Conservation (phyloP, 2,113 vertebrate genomes). For the Phainopepla nitens region DNA sequence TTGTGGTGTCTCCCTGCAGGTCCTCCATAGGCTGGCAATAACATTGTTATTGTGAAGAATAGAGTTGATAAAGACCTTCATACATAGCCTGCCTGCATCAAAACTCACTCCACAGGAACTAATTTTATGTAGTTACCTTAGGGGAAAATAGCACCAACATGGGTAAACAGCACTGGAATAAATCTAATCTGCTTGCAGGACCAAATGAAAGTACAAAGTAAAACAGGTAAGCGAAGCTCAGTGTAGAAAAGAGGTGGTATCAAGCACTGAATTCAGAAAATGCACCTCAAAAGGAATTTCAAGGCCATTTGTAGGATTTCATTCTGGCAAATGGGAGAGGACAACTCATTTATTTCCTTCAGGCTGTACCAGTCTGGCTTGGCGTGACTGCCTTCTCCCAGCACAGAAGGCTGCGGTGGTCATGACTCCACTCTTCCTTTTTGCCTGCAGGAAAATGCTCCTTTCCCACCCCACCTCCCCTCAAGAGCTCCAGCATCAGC, state of each 20-base stretch:
- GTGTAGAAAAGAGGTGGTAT: not conserved
- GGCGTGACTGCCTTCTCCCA: not conserved
- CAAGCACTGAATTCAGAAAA: not conserved
- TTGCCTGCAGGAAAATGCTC: not conserved
- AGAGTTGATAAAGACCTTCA: not conserved
- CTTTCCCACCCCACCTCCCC: not conserved
- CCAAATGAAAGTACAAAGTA: not conserved
- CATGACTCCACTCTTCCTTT: not conserved
- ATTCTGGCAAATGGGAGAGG: not conserved
- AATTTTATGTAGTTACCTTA: not conserved
- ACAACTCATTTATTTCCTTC: not conserved
- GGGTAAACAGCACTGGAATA: not conserved
- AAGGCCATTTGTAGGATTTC: not conserved
- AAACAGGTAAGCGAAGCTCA: not conserved
- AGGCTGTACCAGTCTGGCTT: not conserved
- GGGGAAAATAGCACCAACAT: not conserved
- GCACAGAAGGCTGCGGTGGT: not conserved
- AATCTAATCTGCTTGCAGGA: not conserved
- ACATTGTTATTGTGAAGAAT: not conserved
- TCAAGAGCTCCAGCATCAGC: not conserved
- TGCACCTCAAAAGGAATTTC: not conserved
- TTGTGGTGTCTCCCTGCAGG: not conserved
- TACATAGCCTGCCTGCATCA: not conserved
- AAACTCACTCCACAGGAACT: not conserved
- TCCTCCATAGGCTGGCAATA: not conserved